These are phyloP conservation scores for Pollenia griseotomentosa DNA, from an alignment of 2,888 invertebrate genomes.

Conservation along the genomic window DNA sequence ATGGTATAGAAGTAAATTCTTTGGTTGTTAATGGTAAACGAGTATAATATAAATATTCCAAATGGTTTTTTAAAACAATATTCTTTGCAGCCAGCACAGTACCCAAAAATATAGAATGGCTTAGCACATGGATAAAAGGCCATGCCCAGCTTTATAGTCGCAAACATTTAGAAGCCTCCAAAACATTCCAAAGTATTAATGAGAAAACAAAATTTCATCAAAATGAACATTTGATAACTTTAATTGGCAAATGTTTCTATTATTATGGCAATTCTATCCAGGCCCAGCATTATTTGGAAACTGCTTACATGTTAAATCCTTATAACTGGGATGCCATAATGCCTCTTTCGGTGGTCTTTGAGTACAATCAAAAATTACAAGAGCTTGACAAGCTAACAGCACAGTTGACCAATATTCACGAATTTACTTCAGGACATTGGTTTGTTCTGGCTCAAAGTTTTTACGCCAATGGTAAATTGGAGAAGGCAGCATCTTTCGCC, in stretches of 20 bases:
- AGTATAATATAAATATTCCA: neutral
- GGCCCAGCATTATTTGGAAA: constrained; percentile 85
- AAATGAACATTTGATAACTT: constrained; percentile 88
- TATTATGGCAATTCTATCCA: constrained; percentile 89
- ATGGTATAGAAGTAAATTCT: constrained; percentile 90
- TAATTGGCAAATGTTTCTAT: constrained; percentile 90
- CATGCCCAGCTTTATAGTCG: constrained; percentile 88
- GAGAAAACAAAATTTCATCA: constrained; percentile 87
- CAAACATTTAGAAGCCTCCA: constrained; percentile 89
- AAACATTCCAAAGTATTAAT: constrained; percentile 88
- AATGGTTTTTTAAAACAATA: no score
- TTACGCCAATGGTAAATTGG: constrained; percentile 86
- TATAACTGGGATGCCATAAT: constrained; percentile 87
- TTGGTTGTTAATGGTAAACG: constrained; percentile 87
- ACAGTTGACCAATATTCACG: constrained; percentile 80
- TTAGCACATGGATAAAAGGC: constrained; percentile 87
- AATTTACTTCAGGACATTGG: constrained; percentile 89
- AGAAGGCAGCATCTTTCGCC: constrained; percentile 89
- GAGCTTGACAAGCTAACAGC: constrained; percentile 87
- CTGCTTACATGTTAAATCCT: constrained; percentile 85
- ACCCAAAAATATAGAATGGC: constrained; percentile 85
- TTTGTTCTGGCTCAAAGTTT: constrained; percentile 90
- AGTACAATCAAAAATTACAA: constrained; percentile 86
- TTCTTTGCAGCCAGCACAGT: constrained; percentile 77
- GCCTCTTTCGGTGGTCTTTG: constrained; percentile 87